phyloP scores from a whole-genome alignment of 2,797 vertebrate genomes.

The Octomys mimax region DNA sequence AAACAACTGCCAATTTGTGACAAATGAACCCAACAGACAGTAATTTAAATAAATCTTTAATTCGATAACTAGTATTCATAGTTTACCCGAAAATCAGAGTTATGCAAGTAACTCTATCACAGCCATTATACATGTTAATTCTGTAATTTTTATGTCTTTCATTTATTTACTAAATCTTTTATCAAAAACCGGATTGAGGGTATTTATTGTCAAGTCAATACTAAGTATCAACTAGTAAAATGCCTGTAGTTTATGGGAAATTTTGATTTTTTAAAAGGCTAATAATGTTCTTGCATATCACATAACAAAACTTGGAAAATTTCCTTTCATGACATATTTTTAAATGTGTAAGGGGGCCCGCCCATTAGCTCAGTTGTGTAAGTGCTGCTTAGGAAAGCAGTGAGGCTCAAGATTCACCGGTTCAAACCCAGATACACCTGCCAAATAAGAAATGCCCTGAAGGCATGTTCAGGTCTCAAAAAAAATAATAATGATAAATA shows the following conservation, averaged over 20 bases:
- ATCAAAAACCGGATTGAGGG: background rate
- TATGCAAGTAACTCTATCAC: background rate
- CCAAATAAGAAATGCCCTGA: too few species aligned
- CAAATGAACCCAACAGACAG: background rate
- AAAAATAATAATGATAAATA: background rate
- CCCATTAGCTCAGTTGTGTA: too few species aligned
- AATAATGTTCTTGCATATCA: background rate
- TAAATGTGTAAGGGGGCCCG: constrained; percentile 18
- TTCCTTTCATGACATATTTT: constrained; percentile 44
- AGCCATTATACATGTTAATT: background rate
- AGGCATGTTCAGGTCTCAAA: too few species aligned
- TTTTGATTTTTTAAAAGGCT: constrained; percentile 50
- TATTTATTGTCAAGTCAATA: constrained; percentile 26
- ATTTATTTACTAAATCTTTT: constrained; percentile 52
- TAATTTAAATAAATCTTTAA: constrained; percentile 33
- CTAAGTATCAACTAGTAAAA: constrained; percentile 18
- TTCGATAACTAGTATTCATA: constrained; percentile 1
- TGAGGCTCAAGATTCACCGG: too few species aligned
- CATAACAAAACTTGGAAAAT: constrained; percentile 15
- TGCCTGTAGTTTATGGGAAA: background rate
- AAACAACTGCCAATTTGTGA: background rate
- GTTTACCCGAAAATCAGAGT: background rate
- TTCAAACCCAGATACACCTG: too few species aligned
- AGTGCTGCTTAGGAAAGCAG: too few species aligned
- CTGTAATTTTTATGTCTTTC: background rate